These are phyloP conservation scores for Poeciliopsis turrubarensis DNA, from an alignment of 2,113 vertebrate species.

Conservation along the genomic window DNA sequence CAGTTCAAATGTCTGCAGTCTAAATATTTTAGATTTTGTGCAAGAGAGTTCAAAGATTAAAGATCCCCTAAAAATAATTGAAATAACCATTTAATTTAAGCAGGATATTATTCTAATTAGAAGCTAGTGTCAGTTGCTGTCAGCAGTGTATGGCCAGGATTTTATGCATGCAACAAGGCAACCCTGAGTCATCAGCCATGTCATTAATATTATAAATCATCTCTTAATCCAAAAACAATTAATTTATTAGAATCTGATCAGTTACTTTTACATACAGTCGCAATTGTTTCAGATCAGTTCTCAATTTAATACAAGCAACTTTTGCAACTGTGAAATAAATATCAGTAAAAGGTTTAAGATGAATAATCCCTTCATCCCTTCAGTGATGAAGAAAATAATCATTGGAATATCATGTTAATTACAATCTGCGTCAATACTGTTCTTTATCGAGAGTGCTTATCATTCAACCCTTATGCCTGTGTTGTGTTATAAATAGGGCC, in stretches of 20 bases:
- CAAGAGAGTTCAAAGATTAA: no score
- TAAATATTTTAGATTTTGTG: no score
- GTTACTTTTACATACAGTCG: no score
- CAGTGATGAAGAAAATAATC: not conserved
- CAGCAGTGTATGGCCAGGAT: no score
- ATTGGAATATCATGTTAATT: not conserved
- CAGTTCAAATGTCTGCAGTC: no score
- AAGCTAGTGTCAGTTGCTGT: no score
- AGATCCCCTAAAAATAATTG: no score
- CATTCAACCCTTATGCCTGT: constrained; percentile 4
- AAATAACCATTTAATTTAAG: no score
- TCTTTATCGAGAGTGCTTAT: not conserved
- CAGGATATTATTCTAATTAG: no score
- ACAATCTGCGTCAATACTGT: not conserved
- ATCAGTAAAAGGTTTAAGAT: not conserved
- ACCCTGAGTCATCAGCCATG: not conserved
- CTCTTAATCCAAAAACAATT: not conserved
- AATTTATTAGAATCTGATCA: not conserved
- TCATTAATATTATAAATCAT: not conserved
- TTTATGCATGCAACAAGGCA: not conserved
- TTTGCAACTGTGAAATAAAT: not conserved
- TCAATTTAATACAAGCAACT: not conserved
- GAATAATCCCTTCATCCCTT: no score
- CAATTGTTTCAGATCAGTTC: not conserved
- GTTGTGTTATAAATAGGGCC: constrained; percentile 22